Evolutionary conservation across 2,888 invertebrate species (phyloP), one percentile per base, ranked within the genome.

Genomic region (Pollenia griseotomentosa): DNA sequence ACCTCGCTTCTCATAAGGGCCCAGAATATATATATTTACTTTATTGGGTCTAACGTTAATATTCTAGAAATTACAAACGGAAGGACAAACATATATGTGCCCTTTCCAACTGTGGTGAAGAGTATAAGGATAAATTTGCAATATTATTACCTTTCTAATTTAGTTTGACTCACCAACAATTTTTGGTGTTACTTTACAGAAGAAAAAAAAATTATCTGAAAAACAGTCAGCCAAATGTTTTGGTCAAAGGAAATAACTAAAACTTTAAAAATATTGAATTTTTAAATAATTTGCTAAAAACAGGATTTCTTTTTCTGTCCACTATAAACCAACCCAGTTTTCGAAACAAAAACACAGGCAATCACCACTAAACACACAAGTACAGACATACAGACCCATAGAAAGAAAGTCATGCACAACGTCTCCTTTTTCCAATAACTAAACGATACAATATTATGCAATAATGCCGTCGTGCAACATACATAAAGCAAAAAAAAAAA

Each of bases 371-470:
- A 2, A 23, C 48, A 16, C 14, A 42, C 16, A 44, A 42, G 2
- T 55, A 19, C 19, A 9, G 12, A 70, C 7, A 42, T 11, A 42
- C 53, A 70, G 3, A 61, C 63, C 16, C 48, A 33, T 9, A 40
- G 6, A 79, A 81, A 51, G 23, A 83, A 82, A 51, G 42, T 42
- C 40, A 57, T 61, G 9, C 71, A 66, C 40, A 78, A 48, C 42
- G 55, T 57, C 66, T 55, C 53, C 63, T 82, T 68, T 48, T 65
- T n/a, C 44, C 53, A 33, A 74, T 61, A 59, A 73, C 42, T 61
- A 70, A 83, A 53, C 75, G 44, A 75, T 23, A 75, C 44, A 82
- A 66, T 66, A 83, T 83, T 86, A 83, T 86, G 79, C 79, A 86
- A 86, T 75, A 70, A 73, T 66, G 59, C 59, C 55, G 55, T 42